Evolutionary conservation across 2,113 vertebrate species (phyloP), one percentile per base, ranked within the genome.

Genomic region (Eidolon helvum): DNA sequence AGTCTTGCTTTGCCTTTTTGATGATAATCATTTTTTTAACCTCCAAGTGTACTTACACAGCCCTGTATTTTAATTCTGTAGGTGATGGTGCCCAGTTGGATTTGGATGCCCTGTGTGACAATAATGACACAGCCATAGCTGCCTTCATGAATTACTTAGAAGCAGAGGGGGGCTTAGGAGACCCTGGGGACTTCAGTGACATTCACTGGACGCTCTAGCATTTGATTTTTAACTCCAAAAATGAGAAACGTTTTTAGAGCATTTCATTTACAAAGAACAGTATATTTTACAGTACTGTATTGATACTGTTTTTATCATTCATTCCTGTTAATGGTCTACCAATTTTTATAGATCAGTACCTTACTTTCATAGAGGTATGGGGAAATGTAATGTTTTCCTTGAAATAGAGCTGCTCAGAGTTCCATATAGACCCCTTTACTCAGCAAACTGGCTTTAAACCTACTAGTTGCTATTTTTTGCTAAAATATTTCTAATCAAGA

Each of bases 141-240:
- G 99, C 99, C 48, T 99, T 99, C 92, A 99, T 99, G 99, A 99
- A 99, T 98, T 99, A 99, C 91, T 98, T 99, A 97, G 99, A 99
- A 98, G 99, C 99, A 0, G 99, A 99, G 18, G 99, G 99, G 35
- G 99, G 99, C 82, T 97, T 99, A 83, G 99, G 98, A 0, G 99
- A 99, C 15, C 97, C 99, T 0, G 98, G 98, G 84, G 99, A 99
- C 97, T 99, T 99, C 94, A 99, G 98, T 78, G 99, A 99, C 55
- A 99, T 99, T 96, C 99, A 98, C 24, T 99, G 99, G 99, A 98
- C 99, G 97, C 98, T 99, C 59, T 99, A 99, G 97, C 96, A 95
- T 94, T 87, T 79, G 88, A 71, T 75, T 45, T 92, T 82, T 89
- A 48, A 72, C 78, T 55, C 59, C 6, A 65, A 59, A 82, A 50